phyloP scores from a whole-genome alignment of 2,888 invertebrate species.

The Temnothorax unifasciatus region DNA sequence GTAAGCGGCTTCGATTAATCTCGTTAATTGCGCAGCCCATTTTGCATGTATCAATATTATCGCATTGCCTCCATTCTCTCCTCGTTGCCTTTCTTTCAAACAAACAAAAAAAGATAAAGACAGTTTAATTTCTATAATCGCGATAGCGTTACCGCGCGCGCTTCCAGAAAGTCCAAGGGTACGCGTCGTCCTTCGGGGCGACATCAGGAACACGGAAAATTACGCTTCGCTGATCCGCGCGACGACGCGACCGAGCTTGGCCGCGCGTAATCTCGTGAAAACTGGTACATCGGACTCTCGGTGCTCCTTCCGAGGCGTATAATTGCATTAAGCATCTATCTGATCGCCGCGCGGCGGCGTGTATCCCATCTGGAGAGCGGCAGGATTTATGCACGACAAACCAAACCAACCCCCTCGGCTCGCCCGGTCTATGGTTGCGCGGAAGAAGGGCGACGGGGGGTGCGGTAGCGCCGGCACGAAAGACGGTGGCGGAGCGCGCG shows the following conservation, averaged over 20 bases:
- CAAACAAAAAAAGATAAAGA: neutral
- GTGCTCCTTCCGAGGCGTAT: conserved; percentile 45
- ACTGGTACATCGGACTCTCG: neutral
- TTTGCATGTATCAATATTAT: neutral
- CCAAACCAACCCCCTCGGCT: conserved; percentile 27
- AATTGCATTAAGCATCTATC: conserved; percentile 57
- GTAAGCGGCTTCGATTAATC: neutral
- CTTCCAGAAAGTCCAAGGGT: neutral
- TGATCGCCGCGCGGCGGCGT: conserved; percentile 38
- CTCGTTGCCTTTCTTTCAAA: too few species aligned
- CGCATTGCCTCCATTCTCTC: neutral
- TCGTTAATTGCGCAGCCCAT: neutral
- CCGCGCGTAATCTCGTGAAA: conserved; percentile 29
- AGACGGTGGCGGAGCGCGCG: conserved; percentile 3
- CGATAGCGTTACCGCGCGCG: neutral
- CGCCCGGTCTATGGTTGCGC: neutral
- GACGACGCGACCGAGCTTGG: conserved; percentile 1
- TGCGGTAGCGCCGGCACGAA: neutral
- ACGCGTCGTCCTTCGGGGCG: neutral
- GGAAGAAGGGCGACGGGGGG: neutral
- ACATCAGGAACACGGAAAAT: conserved; percentile 5
- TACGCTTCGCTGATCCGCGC: neutral
- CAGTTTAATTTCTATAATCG: neutral
- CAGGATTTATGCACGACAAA: conserved; percentile 50
- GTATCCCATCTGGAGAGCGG: conserved; percentile 46